A percentile compares a stretch with the other conserved stretches of the same genome.
These are phyloP conservation scores for Sphinx pinastri DNA, from an alignment of 2,888 invertebrate species.

Conservation along the genomic window DNA sequence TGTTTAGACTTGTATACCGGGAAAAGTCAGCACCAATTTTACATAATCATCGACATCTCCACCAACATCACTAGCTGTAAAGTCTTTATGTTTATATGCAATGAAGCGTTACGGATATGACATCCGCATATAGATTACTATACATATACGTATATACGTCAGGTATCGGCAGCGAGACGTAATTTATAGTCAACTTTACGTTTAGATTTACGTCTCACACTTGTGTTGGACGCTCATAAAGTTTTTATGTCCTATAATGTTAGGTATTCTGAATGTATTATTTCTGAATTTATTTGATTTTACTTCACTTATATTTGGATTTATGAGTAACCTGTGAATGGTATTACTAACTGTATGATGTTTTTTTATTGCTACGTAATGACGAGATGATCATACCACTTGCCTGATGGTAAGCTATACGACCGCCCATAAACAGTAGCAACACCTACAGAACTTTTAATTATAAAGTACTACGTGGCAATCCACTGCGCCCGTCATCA, in stretches of 20 bases:
- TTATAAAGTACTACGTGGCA: too few relatives aligned
- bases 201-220: slow-evolving; percentile 25
- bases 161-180: slow-evolving; percentile 18
- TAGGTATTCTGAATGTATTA: slow-evolving; percentile 23
- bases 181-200: slow-evolving; percentile 27
- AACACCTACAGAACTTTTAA: too few relatives aligned
- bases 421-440: too few relatives aligned
- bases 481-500: too few relatives aligned
- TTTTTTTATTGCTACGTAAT: too few relatives aligned
- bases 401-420: too few relatives aligned
- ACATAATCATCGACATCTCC: background rate
- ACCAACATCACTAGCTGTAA: slow-evolving; percentile 41
- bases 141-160: slow-evolving; percentile 6
- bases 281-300: background rate
- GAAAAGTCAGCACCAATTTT: background rate
- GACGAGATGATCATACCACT: too few relatives aligned
- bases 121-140: slow-evolving; percentile 13
- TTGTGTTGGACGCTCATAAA: slow-evolving; percentile 27
- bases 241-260: slow-evolving; percentile 20
- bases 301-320: background rate
- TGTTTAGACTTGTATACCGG: too few relatives aligned
- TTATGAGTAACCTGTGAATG: background rate
- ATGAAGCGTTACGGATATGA: slow-evolving; percentile 42
- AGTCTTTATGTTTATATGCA: slow-evolving; percentile 52
- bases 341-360: background rate